A percentile compares a stretch with the other conserved stretches of the same genome.
Evolutionary conservation across 2,113 vertebrate genomes (phyloP).

Genomic region (Holacanthus passer): DNA sequence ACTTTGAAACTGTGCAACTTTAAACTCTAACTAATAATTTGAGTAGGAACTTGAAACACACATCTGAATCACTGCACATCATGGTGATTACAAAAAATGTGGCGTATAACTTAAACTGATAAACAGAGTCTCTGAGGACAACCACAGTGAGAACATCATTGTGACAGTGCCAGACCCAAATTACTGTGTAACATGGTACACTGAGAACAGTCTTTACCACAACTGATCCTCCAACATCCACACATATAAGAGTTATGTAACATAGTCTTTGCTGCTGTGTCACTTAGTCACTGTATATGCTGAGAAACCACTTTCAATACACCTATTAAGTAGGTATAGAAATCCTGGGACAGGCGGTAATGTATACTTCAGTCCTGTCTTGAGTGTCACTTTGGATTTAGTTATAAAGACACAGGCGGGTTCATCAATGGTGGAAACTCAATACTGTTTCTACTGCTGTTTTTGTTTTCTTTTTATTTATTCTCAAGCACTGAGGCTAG

Average conservation of each 20-base stretch:
- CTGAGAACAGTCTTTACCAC: not conserved
- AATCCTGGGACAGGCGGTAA: conserved; percentile 44
- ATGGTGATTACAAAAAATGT: not conserved
- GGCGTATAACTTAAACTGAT: not conserved
- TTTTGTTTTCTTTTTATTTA: not conserved
- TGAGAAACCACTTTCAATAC: conserved; percentile 53
- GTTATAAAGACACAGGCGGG: conserved; percentile 19
- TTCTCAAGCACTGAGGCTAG: not conserved
- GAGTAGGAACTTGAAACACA: no score
- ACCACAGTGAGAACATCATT: not conserved
- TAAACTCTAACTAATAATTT: not conserved
- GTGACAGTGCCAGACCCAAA: not conserved
- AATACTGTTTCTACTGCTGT: not conserved
- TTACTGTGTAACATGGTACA: not conserved
- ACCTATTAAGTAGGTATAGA: conserved; percentile 19
- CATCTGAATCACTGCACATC: not conserved
- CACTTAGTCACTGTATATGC: conserved; percentile 54
- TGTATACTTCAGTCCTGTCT: conserved; percentile 47
- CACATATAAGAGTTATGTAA: conserved; percentile 9
- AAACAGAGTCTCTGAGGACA: not conserved
- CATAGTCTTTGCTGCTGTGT: not conserved
- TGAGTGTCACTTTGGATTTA: conserved; percentile 23
- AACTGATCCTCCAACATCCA: not conserved
- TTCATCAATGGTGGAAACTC: conserved; percentile 39
- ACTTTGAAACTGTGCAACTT: not conserved